These are phyloP conservation scores for Serranus cabrilla DNA, from an alignment of 2,797 vertebrate genomes.

Conservation along the genomic window DNA sequence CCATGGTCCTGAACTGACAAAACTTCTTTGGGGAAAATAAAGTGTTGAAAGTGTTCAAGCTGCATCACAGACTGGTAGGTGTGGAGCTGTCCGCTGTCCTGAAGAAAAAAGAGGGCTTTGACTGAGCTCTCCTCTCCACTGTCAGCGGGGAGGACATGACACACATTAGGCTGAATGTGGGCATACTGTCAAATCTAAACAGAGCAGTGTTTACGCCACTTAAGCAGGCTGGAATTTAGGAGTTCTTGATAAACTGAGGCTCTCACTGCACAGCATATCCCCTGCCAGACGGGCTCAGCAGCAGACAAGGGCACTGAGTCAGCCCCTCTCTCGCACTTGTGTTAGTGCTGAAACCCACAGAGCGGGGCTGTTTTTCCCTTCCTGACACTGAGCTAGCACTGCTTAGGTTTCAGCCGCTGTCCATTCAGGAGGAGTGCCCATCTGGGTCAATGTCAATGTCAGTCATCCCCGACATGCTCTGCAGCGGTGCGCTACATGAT, in stretches of 20 bases:
- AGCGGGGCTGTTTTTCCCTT: slow-evolving; percentile 59
- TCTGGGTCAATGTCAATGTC: slow-evolving; percentile 82
- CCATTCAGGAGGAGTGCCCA: slow-evolving; percentile 73
- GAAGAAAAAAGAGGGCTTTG: slow-evolving; percentile 45
- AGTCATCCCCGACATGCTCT: slow-evolving; percentile 73
- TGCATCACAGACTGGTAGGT: slow-evolving; percentile 27
- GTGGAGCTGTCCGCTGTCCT: slow-evolving; percentile 59
- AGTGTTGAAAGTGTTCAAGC: slow-evolving; percentile 30
- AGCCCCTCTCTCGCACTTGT: slow-evolving; percentile 50
- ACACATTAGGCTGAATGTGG: slow-evolving; percentile 34
- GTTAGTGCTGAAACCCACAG: slow-evolving; percentile 66
- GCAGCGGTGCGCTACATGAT: slow-evolving; percentile 72
- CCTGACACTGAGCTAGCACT: slow-evolving; percentile 62
- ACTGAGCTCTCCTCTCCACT: slow-evolving; percentile 38
- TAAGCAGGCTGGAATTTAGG: slow-evolving; percentile 32
- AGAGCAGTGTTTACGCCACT: slow-evolving; percentile 30
- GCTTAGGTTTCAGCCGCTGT: slow-evolving; percentile 77
- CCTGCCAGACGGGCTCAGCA: slow-evolving; percentile 54
- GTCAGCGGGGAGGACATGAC: slow-evolving; percentile 31
- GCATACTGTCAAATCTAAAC: slow-evolving; percentile 49
- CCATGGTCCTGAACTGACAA: slow-evolving; percentile 76
- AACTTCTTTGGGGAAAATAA: slow-evolving; percentile 36
- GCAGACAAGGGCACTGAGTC: slow-evolving; percentile 62
- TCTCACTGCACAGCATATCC: slow-evolving; percentile 41
- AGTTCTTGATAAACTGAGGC: slow-evolving; percentile 49